phyloP scores from a whole-genome alignment of 1,140 invertebrate species.

The Branchinecta lynchi region DNA sequence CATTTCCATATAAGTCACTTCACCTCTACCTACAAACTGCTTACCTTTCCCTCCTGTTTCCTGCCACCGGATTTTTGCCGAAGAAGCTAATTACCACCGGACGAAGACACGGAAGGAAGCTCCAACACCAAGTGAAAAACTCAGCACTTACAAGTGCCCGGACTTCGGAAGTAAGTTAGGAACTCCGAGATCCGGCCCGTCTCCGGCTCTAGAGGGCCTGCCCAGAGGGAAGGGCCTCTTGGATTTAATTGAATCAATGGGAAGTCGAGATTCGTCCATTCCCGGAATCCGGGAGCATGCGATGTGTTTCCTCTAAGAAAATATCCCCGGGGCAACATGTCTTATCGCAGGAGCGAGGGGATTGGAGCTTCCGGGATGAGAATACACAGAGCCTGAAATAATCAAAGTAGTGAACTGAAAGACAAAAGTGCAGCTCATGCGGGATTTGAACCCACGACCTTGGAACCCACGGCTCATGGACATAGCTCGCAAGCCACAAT shows the following conservation, averaged over 20 bases:
- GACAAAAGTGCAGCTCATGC: too few relatives aligned
- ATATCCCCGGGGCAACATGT: too few relatives aligned
- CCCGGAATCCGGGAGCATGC: not conserved
- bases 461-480: too few relatives aligned
- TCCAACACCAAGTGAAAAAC: conserved; percentile 7
- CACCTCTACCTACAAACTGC: not conserved
- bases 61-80: conserved; percentile 1
- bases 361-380: too few relatives aligned
- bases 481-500: too few relatives aligned
- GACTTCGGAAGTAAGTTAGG: conserved; percentile 11
- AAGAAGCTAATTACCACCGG: not conserved
- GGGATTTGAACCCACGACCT: too few relatives aligned
- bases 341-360: too few relatives aligned
- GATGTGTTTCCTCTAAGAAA: not conserved
- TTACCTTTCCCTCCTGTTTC: not conserved
- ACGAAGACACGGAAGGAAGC: not conserved
- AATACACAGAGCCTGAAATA: too few relatives aligned
- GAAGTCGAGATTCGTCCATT: not conserved
- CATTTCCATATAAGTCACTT: too few relatives aligned
- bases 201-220: not conserved
- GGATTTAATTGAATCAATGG: conserved; percentile 9
- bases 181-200: not conserved
- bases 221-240: not conserved
- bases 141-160: conserved; percentile 2
- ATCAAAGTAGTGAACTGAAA: too few relatives aligned